These are phyloP conservation scores for Nomada goodeniana DNA, from an alignment of 2,888 invertebrate species.

Conservation along the genomic window DNA sequence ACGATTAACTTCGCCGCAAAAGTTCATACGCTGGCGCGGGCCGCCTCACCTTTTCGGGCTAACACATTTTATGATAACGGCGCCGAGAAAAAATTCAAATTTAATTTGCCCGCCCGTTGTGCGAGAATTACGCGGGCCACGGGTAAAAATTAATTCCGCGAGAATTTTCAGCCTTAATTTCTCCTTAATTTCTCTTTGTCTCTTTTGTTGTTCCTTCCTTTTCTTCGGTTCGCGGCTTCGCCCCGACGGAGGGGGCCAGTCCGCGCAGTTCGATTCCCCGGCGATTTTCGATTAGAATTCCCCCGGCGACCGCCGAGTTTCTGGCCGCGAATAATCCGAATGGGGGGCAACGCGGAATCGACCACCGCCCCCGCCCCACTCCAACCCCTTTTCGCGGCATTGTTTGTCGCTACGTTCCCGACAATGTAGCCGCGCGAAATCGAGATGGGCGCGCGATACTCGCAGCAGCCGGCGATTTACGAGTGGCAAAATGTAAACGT, in stretches of 20 bases:
- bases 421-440: constrained; percentile 36
- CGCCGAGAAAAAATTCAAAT: constrained; percentile 49
- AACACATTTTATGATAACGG: constrained; percentile 55
- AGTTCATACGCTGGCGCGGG: constrained; percentile 39
- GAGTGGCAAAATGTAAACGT: constrained; percentile 45
- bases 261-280: constrained; percentile 4
- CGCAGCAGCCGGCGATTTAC: constrained; percentile 57
- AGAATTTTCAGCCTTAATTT: constrained; percentile 40
- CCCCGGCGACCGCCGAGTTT: neutral
- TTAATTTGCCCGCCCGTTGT: constrained; percentile 43
- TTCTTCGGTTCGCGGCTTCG: neutral
- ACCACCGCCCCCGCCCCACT: neutral
- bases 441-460: constrained; percentile 61
- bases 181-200: no score
- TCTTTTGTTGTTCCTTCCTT: neutral
- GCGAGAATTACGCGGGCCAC: constrained; percentile 36
- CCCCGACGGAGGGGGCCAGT: neutral
- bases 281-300: constrained; percentile 54
- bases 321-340: constrained; percentile 45
- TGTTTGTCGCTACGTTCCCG: constrained; percentile 52
- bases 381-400: constrained; percentile 44
- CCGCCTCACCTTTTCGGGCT: constrained; percentile 38
- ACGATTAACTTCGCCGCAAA: constrained; percentile 53
- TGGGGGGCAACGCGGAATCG: constrained; percentile 27
- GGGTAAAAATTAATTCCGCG: constrained; percentile 42